Evolutionary conservation across 2,797 vertebrate genomes (phyloP), one percentile per base, ranked within the genome.

Genomic region (Spea hammondii): DNA sequence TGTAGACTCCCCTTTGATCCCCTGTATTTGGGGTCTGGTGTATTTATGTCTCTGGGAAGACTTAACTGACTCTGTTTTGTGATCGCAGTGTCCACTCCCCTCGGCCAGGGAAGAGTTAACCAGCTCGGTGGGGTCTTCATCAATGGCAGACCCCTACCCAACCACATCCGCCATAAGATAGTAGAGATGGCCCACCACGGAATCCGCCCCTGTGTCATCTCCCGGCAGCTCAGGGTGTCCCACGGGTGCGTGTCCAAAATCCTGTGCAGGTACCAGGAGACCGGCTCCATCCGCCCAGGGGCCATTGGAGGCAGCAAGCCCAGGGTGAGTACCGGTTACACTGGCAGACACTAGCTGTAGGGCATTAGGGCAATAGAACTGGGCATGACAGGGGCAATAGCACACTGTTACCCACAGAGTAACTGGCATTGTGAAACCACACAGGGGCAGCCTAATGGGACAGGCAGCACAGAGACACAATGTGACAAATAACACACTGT

Each of bases 151-250:
- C 97, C 97, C 0, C 87, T 99, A 79, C 97, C 97, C 72, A 99
- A 99, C 88, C 97, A 99, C 85, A 99, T 99, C 89, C 94, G 97
- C 55, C 97, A 99, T 88, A 99, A 99, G 91, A 99, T 99, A 72
- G 97, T 99, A 86, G 97, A 99, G 89, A 98, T 99, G 97, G 97
- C 97, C 9, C 97, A 99, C 83, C 97, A 99, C 66, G 97, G 97
- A 80, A 98, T 99, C 90, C 89, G 97, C 79, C 97, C 97, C 86
- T 99, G 97, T 72, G 97, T 99, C 80, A 99, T 99, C 90, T 99
- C 97, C 83, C 89, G 97, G 78, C 97, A 99, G 89, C 88, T 99
- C 57, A 92, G 97, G 1, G 97, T 99, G 67, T 99, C 97, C 79
- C 97, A 99, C 62, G 96, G 96, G n/a, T 99, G 97, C 11, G 97